These are phyloP conservation scores for Pristiophorus japonicus DNA, from an alignment of 2,113 vertebrate genomes.

Conservation along the genomic window DNA sequence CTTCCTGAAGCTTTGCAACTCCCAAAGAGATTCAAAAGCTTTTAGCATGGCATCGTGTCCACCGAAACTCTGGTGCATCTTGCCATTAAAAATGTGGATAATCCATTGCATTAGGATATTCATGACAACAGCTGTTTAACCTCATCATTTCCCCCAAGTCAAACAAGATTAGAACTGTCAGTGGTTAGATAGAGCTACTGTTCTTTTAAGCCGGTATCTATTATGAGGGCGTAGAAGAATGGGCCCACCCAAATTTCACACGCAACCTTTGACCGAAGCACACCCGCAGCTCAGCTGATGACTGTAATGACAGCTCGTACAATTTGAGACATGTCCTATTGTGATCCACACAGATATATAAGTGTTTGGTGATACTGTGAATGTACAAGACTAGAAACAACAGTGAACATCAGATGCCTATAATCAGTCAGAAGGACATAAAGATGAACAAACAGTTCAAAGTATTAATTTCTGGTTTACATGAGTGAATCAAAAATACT, in stretches of 20 bases:
- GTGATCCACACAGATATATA: not conserved
- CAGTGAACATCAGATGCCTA: not conserved
- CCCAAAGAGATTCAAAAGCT: constrained; percentile 33
- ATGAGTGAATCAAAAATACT: not conserved
- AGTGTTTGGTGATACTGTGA: not conserved
- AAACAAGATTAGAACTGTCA: constrained; percentile 51
- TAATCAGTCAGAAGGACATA: not conserved
- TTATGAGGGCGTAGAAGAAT: not conserved
- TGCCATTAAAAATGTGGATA: constrained; percentile 10
- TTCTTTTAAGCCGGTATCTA: not conserved
- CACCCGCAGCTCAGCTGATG: not conserved
- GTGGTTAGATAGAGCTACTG: constrained; percentile 40
- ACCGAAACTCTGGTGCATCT: not conserved
- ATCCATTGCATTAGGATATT: constrained; percentile 19
- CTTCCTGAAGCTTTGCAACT: constrained; percentile 25
- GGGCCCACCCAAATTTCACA: constrained; percentile 24
- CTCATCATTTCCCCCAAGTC: constrained; percentile 43
- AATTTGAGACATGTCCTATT: not conserved
- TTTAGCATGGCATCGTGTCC: not conserved
- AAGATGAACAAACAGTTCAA: not conserved
- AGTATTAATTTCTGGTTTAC: not conserved
- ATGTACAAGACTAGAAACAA: not conserved
- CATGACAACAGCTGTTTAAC: constrained; percentile 41
- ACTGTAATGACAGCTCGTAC: not conserved
- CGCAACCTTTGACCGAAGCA: constrained; percentile 1